Evolutionary conservation across 2,888 invertebrate genomes (phyloP), one percentile per base, ranked within the genome.

Genomic region (Dione juno): DNA sequence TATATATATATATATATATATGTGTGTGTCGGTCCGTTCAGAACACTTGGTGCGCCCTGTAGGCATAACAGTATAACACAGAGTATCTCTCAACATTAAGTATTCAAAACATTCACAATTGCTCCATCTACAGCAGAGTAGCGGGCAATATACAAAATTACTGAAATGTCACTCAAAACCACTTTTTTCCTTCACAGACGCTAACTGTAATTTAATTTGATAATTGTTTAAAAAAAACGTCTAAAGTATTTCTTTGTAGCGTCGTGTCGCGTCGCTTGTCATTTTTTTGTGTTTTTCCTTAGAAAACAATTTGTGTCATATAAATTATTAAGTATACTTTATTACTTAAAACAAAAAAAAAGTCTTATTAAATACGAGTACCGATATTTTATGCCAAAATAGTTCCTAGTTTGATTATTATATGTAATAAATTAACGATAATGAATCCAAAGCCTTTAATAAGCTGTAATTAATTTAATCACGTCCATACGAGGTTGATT

Each of bases 41-140:
- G 16, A 19, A 5, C 16, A 50, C 9, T 50, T 50, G 50, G 10
- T 48, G 13, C 19, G 37, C 16, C 50, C 64, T 64, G 61, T 5
- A 28, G 28, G 28, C n/a, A 37, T 58, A 69, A 63, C 43, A 66
- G 28, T 19, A 37, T 58, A 69, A 63, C 43, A 66, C 73, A 61
- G 59, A 68, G 67, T 70, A 68, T 61, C 48, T 58, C 28, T 41
- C 61, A 35, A 71, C 75, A 74, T 78, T 76, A 77, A 75, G 74
- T 75, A 78, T 78, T 78, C 78, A 78, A 76, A 73, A 76, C 78
- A 71, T 74, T 70, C 58, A 71, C 75, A 71, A 74, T 73, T 68
- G 71, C 63, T 70, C 70, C 72, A 53, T 70, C 76, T 66, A 54
- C 52, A 68, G 61, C 63, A 54, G 43, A 48, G 50, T 69, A 66